Base-by-base conservation (phyloP, 2,113 vertebrate genomes). In the Coregonus clupeaformis region DNA sequence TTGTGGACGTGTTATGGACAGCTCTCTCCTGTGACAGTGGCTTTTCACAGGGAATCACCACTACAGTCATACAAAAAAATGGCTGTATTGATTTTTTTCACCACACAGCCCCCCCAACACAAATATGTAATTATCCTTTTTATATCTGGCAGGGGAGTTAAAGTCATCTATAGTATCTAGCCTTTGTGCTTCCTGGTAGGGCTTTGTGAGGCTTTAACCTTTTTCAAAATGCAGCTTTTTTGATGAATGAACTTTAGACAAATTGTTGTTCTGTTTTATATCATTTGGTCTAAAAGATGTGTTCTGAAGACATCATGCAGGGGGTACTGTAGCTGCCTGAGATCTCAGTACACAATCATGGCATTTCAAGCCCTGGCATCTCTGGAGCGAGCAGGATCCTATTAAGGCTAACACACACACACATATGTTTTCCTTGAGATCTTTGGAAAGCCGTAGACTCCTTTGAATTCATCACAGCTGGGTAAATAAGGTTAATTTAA, bases 51-150 rank as follows among this genome's bases (percentile, higher is more conserved):
- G 32, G 32, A 36, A 36, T 36, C 32, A 6, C 32, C 7, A 36
- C 32, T 36, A 98, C 96, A 98, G 98, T 99, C 98, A 99, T 97
- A 96, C 96, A 90, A 98, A 96, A 32, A 49, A 32, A 97, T 97
- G 95, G 93, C 95, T 92, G 96, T 98, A 98, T 99, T 98, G 97
- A 98, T 98, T 98, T 98, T 27, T 98, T 97, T 96, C 93, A 96
- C 95, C 96, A 95, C 96, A 98, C 95, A 96, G 95, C 94, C 96
- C 97, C 96, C 95, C n/a, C n/a, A 96, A 96, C 98, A 98, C 98
- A 99, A 98, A 99, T 99, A 99, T 98, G 97, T 99, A 98, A 99
- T 99, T 98, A 98, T 99, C 96, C 97, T 92, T 98, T 99, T 99
- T 98, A 98, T 98, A 98, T 98, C 96, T 98, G 97, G 96, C 97